A percentile compares a stretch with the other conserved stretches of the same genome.
These are phyloP conservation scores for Lepeophtheirus nordmannii DNA, from an alignment of 2,888 invertebrate species.

Conservation along the genomic window DNA sequence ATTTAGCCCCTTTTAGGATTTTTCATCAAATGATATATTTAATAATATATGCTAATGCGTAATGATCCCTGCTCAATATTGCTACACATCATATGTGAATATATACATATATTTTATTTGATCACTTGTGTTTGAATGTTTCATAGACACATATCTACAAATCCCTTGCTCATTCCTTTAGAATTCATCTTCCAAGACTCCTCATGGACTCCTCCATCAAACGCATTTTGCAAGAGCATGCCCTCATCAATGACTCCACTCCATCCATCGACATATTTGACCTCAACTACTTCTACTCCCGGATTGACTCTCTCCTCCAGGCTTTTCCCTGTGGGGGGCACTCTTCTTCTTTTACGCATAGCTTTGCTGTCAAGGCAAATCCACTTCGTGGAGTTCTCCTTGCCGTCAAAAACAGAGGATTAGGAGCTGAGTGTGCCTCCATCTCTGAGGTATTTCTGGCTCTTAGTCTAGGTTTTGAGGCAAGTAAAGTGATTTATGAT, in stretches of 20 bases:
- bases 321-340: conserved; percentile 13
- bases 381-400: conserved; percentile 10
- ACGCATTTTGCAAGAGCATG: background rate
- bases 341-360: conserved; percentile 3
- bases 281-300: conserved; percentile 19
- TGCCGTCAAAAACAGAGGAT: background rate
- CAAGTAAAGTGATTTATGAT: conserved; percentile 20
- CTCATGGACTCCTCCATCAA: no score
- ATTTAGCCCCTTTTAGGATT: no score
- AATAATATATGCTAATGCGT: no score
- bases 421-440: conserved; percentile 23
- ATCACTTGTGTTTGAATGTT: no score
- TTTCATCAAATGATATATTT: no score
- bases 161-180: no score
- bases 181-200: no score
- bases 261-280: conserved; percentile 23
- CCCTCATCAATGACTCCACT: conserved; percentile 8
- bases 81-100: no score
- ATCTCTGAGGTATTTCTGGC: conserved; percentile 16
- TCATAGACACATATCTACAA: no score
- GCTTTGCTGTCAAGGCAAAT: conserved; percentile 21
- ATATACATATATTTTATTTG: no score
- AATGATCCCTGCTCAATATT: no score
- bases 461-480: background rate
- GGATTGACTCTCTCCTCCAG: background rate